These are phyloP conservation scores for Octodon degus DNA, from an alignment of 2,113 vertebrate species.

Conservation along the genomic window DNA sequence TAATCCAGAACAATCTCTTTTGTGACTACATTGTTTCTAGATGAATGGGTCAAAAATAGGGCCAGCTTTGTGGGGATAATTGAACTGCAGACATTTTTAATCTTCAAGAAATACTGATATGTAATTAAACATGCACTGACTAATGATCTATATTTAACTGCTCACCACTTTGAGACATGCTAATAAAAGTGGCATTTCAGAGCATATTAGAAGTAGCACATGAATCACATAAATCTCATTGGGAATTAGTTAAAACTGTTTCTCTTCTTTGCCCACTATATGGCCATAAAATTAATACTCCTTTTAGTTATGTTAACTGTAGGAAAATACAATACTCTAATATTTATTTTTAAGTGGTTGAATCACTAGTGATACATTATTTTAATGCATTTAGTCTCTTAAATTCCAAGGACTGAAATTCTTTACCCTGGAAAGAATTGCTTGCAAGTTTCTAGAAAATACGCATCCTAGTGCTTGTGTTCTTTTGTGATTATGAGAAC, in stretches of 20 bases:
- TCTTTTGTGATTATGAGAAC: background rate
- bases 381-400: background rate
- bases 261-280: background rate
- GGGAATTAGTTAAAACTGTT: background rate
- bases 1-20: conserved; percentile 47
- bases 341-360: conserved; percentile 11
- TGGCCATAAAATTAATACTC: background rate
- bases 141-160: conserved; percentile 72
- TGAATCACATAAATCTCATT: background rate
- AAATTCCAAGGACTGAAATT: background rate
- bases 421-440: background rate
- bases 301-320: background rate
- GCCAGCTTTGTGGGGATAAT: background rate
- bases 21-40: conserved; percentile 48
- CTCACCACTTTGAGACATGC: conserved; percentile 16
- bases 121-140: conserved; percentile 64
- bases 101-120: conserved; percentile 54
- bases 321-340: background rate
- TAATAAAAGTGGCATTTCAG: conserved; percentile 64
- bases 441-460: background rate
- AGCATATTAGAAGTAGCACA: background rate
- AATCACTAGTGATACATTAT: background rate
- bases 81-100: conserved; percentile 62
- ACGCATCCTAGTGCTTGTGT: background rate
- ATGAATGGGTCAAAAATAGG: conserved; percentile 55